phyloP scores from a whole-genome alignment of 1,140 invertebrate species.

The Globodera ellingtonae region DNA sequence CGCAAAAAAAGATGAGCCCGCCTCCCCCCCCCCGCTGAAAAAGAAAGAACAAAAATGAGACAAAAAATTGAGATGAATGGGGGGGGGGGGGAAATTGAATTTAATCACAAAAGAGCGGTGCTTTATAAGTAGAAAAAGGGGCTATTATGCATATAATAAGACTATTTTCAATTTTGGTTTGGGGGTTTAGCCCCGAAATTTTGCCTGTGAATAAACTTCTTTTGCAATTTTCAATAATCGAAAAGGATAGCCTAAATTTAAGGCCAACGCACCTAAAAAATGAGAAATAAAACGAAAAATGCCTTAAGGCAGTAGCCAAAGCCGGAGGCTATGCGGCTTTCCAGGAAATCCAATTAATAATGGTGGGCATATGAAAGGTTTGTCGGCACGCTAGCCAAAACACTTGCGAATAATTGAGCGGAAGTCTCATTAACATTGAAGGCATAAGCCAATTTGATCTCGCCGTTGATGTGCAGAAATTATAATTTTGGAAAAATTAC shows the following conservation, averaged over 20 bases:
- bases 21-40: background rate
- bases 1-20: background rate
- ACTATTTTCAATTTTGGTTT: no score
- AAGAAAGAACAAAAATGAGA: background rate
- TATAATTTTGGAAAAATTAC: background rate
- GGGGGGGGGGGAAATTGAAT: background rate
- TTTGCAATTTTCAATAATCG: no score
- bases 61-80: background rate
- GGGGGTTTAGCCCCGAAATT: no score
- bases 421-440: background rate
- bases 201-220: no score
- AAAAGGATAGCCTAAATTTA: no score
- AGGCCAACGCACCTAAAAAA: no score
- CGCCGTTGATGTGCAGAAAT: background rate
- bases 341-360: background rate
- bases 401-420: background rate
- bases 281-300: no score
- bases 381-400: background rate
- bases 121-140: no score
- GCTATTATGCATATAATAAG: no score
- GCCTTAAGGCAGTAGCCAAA: no score
- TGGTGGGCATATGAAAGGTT: background rate
- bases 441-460: constrained; percentile 2
- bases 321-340: no score
- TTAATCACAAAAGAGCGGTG: no score